Evolutionary conservation across 2,797 vertebrate species (phyloP).

Genomic region (Lemur catta): DNA sequence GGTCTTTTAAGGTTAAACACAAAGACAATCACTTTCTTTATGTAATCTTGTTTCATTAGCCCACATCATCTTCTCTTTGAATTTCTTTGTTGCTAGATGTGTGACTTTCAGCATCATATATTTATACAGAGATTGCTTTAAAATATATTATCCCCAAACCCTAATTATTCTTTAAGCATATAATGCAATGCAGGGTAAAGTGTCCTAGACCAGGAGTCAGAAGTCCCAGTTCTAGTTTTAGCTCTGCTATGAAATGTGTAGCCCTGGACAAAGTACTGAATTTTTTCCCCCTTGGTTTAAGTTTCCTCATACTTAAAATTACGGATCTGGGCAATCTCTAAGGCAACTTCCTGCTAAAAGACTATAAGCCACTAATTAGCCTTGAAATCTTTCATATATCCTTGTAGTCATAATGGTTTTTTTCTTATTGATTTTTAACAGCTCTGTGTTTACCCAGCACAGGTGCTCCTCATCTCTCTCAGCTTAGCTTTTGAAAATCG

Average conservation of each 20-base stretch:
- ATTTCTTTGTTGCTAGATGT: not conserved
- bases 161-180: not conserved
- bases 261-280: not conserved
- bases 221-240: not conserved
- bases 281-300: not conserved
- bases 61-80: not conserved
- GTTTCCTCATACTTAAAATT: conserved; percentile 4
- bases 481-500: not conserved
- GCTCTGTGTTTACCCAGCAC: not conserved
- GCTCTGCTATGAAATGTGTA: not conserved
- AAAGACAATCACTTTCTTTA: not conserved
- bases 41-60: not conserved
- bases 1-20: not conserved
- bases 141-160: not conserved
- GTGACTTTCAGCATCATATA: not conserved
- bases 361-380: not conserved
- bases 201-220: not conserved
- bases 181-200: not conserved
- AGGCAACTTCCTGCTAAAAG: not conserved
- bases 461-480: not conserved
- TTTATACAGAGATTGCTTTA: not conserved
- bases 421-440: not conserved
- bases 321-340: not conserved
- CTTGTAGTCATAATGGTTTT: not conserved
- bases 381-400: not conserved